Percentiles rank a stretch among this genome's conserved stretches.
Evolutionary conservation across 2,888 invertebrate genomes (phyloP).

Genomic region (Dynastes grantii): DNA sequence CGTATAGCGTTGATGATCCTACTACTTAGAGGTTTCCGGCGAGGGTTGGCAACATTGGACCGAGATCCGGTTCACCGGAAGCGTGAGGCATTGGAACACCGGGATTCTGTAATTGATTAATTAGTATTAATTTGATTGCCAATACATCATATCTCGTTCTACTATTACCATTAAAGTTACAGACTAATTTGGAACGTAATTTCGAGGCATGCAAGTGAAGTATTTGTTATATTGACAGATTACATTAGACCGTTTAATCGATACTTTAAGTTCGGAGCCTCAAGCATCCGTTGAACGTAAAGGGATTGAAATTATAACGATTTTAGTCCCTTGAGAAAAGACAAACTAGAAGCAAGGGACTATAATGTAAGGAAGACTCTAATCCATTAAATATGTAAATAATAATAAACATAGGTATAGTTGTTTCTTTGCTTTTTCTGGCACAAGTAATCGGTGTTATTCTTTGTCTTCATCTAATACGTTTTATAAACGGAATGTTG

Average conservation of each 20-base stretch:
- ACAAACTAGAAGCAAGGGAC: background rate
- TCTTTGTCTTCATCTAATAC: background rate
- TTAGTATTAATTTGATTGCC: constrained; percentile 55
- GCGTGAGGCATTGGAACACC: constrained; percentile 64
- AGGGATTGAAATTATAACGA: background rate
- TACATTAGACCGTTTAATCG: background rate
- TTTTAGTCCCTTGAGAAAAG: background rate
- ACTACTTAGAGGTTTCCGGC: constrained; percentile 64
- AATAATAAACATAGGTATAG: too few species aligned
- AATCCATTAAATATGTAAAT: background rate
- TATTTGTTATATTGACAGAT: constrained; percentile 30
- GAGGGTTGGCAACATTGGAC: constrained; percentile 63
- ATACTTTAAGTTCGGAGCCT: constrained; percentile 54
- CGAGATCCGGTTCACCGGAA: constrained; percentile 65
- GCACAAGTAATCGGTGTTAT: too few species aligned
- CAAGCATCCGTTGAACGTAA: constrained; percentile 56
- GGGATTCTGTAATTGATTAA: constrained; percentile 66
- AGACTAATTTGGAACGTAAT: constrained; percentile 40
- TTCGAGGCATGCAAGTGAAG: constrained; percentile 31
- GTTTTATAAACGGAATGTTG: background rate
- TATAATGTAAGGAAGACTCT: background rate
- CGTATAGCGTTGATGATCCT: constrained; percentile 62
- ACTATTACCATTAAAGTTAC: constrained; percentile 40
- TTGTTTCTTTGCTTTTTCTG: too few species aligned
- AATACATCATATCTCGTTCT: constrained; percentile 49